A percentile compares a stretch with the other conserved stretches of the same genome.
Conservation (phyloP, 2,888 invertebrate genomes). For the Zaprionus bogoriensis region DNA sequence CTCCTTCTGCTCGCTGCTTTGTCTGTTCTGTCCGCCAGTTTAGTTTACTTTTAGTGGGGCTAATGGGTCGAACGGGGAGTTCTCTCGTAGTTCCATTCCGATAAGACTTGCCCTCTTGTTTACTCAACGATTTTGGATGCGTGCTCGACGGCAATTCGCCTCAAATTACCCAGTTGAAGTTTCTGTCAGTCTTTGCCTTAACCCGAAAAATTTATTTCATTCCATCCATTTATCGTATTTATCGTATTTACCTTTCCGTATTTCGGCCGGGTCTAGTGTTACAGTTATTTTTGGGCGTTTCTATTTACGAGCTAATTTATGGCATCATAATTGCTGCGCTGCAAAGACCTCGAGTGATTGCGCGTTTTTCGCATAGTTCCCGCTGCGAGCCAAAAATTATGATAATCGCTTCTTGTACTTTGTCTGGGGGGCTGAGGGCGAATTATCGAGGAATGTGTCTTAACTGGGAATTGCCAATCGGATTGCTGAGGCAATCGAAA, state of each 20-base stretch:
- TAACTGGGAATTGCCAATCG: not conserved
- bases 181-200: constrained; percentile 37
- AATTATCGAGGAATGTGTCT: not conserved
- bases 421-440: not conserved
- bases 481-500: too few relatives aligned
- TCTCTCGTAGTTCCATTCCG: constrained; percentile 39
- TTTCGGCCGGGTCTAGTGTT: constrained; percentile 26
- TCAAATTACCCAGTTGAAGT: constrained; percentile 60
- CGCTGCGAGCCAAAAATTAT: not conserved
- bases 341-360: constrained; percentile 18
- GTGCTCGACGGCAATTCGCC: constrained; percentile 54
- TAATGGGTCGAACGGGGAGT: constrained; percentile 32
- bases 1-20: constrained; percentile 19
- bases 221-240: too few relatives aligned
- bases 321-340: constrained; percentile 45
- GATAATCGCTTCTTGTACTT: not conserved
- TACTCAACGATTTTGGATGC: constrained; percentile 60
- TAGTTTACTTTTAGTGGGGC: constrained; percentile 57
- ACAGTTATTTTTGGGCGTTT: constrained; percentile 49
- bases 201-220: constrained; percentile 53
- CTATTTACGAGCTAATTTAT: constrained; percentile 62
- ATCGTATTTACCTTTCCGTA: constrained; percentile 53
- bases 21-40: constrained; percentile 25
- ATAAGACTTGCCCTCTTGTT: constrained; percentile 38
- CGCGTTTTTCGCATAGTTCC: constrained; percentile 10